A percentile compares a stretch with the other conserved stretches of the same genome.
Conservation (phyloP, 2,888 invertebrate genomes). For the Clusia tigrina region DNA sequence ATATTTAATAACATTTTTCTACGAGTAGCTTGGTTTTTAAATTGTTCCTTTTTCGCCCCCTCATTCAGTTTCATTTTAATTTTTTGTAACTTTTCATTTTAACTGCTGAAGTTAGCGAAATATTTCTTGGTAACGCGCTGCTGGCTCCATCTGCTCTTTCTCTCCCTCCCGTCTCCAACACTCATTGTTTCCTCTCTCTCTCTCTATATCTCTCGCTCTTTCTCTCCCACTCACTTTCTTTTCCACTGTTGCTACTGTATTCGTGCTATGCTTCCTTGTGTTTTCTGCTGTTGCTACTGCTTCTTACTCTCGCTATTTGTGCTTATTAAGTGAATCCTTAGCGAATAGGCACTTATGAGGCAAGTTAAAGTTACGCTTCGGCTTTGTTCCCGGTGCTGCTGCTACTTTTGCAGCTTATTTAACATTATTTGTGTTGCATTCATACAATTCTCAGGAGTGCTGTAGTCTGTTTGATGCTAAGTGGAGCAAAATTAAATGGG, state of each 20-base stretch:
- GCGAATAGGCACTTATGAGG: conserved; percentile 12
- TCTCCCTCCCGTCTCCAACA: not conserved
- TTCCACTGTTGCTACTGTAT: too few relatives aligned
- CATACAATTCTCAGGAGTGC: not conserved
- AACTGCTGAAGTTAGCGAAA: conserved; percentile 51
- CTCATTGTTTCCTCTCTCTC: not conserved
- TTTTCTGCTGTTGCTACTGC: not conserved
- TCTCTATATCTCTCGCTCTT: too few relatives aligned
- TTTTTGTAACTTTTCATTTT: conserved; percentile 53
- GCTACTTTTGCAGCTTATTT: conserved; percentile 15
- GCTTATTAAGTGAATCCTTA: conserved; percentile 40
- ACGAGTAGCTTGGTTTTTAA: not conserved
- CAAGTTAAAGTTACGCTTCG: not conserved
- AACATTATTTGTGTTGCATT: conserved; percentile 16
- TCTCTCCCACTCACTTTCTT: too few relatives aligned
- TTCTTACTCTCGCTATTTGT: conserved; percentile 15
- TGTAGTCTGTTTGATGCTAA: not conserved
- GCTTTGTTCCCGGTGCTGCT: not conserved
- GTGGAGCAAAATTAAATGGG: not conserved
- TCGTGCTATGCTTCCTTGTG: too few relatives aligned
- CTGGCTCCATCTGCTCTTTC: not conserved
- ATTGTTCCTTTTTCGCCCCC: not conserved
- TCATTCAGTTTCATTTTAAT: conserved; percentile 38
- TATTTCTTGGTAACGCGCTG: conserved; percentile 30
- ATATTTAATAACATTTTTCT: not conserved